phyloP scores from a whole-genome alignment of 2,113 vertebrate species.

The Albula goreensis region DNA sequence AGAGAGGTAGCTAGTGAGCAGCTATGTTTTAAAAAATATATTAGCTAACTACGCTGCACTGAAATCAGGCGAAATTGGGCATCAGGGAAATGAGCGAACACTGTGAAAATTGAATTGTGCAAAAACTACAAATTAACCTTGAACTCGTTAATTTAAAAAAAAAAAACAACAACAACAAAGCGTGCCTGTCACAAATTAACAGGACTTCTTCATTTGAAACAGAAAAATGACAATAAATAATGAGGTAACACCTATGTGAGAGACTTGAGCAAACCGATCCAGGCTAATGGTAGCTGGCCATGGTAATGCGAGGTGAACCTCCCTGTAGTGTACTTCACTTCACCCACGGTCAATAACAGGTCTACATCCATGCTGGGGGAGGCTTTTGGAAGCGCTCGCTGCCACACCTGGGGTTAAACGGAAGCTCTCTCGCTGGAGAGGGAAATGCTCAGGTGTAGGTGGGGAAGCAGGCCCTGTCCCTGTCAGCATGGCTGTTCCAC shows the following conservation, averaged over 20 bases:
- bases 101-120: neutral
- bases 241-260: neutral
- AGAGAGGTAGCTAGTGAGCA: too few relatives aligned
- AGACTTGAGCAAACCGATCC: neutral
- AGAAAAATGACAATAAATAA: neutral
- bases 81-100: neutral
- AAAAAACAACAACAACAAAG: neutral
- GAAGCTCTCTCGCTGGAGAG: neutral
- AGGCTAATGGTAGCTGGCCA: neutral
- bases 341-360: neutral
- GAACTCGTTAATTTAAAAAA: neutral
- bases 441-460: neutral
- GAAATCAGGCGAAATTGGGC: too few relatives aligned
- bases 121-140: neutral
- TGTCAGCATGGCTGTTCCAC: neutral
- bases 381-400: neutral
- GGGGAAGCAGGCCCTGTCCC: neutral
- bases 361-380: neutral
- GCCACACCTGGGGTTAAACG: neutral
- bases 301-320: neutral
- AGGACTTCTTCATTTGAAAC: neutral
- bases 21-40: too few relatives aligned
- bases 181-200: neutral
- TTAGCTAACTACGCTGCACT: too few relatives aligned
- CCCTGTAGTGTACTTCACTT: neutral